Percentiles rank a stretch among this genome's conserved stretches.
Evolutionary conservation across 2,888 invertebrate genomes (phyloP).

Genomic region (Diplolepis rosae): DNA sequence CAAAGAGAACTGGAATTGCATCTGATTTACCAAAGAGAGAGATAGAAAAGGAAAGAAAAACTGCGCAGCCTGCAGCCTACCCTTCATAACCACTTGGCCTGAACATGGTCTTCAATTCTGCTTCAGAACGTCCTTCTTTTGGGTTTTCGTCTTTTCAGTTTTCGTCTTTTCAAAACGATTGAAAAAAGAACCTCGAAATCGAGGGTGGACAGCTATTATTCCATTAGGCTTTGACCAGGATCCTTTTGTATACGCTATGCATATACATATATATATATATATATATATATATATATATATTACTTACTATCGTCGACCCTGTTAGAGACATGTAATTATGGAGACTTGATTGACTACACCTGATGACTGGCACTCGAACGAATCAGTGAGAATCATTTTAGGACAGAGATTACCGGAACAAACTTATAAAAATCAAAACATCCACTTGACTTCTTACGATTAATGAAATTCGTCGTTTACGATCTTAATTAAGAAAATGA

Average conservation of each 20-base stretch:
- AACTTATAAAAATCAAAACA: too few relatives aligned
- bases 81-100: slow-evolving; percentile 31
- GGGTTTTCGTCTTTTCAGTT: neutral
- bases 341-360: neutral
- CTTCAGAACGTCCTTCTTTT: slow-evolving; percentile 29
- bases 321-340: neutral
- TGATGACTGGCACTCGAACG: neutral
- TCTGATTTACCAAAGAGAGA: slow-evolving; percentile 29
- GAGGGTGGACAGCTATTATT: slow-evolving; percentile 10
- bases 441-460: too few relatives aligned
- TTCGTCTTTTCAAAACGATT: slow-evolving; percentile 1
- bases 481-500: too few relatives aligned
- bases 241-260: neutral
- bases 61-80: slow-evolving; percentile 38
- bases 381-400: neutral
- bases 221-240: neutral
- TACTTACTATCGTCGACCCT: neutral
- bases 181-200: neutral
- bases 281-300: neutral
- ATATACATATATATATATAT: neutral
- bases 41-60: slow-evolving; percentile 19
- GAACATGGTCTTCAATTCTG: slow-evolving; percentile 30
- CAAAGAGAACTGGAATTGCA: slow-evolving; percentile 38
- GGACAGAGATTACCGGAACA: too few relatives aligned
- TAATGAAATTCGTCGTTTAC: too few relatives aligned